phyloP scores from a whole-genome alignment of 1,140 invertebrate genomes.

The Drosophila paulistorum region DNA sequence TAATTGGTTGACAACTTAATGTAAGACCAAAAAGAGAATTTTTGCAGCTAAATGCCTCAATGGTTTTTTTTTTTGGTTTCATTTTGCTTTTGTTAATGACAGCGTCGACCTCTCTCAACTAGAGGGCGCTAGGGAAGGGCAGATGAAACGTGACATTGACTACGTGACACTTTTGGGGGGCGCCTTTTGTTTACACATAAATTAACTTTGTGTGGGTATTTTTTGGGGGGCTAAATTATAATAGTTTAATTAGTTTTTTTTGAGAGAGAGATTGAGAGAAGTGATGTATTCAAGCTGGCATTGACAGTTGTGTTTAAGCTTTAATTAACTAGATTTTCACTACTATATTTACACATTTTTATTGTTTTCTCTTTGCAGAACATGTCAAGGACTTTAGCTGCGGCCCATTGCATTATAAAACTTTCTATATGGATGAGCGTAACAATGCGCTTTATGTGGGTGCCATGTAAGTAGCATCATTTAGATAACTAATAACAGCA shows the following conservation, averaged over 20 bases:
- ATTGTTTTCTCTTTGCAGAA: constrained; percentile 86
- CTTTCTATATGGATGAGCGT: constrained; percentile 90
- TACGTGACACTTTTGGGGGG: constrained; percentile 58
- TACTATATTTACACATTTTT: constrained; percentile 16
- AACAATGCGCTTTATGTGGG: constrained; percentile 92
- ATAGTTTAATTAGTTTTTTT: constrained; percentile 77
- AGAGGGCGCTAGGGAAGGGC: neutral
- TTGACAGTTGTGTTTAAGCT: constrained; percentile 72
- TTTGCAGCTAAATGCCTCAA: constrained; percentile 74
- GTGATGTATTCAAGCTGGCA: constrained; percentile 35
- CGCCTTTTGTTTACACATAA: constrained; percentile 59
- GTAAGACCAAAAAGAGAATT: constrained; percentile 65
- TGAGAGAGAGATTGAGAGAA: neutral
- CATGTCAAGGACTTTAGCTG: constrained; percentile 93
- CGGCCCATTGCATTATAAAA: constrained; percentile 92
- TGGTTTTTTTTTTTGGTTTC: constrained; percentile 29
- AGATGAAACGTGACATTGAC: constrained; percentile 61
- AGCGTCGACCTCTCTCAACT: constrained; percentile 56
- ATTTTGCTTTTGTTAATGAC: constrained; percentile 63
- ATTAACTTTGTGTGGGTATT: constrained; percentile 61
- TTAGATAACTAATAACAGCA: neutral
- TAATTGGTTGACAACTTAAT: constrained; percentile 80
- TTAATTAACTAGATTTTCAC: constrained; percentile 62
- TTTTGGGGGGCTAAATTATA: constrained; percentile 60
- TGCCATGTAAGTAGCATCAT: constrained; percentile 90